Base-by-base conservation (phyloP, 2,888 invertebrate species). In the Macrosiphum euphorbiae region DNA sequence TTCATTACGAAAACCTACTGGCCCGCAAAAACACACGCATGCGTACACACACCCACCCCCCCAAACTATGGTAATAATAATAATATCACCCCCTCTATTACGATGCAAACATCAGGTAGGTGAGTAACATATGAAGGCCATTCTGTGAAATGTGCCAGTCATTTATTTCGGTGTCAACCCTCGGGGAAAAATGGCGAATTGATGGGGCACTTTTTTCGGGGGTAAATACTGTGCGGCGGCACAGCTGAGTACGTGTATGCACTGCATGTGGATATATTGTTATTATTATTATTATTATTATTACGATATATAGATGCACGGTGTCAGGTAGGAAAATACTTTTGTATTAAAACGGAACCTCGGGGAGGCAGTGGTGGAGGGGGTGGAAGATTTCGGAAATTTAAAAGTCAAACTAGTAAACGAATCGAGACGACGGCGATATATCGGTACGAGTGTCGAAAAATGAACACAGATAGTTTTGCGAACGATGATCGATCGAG, bases 161-260 rank as follows among this genome's bases (percentile, higher is more conserved):
- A 44, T 92, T 92, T 89, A 78, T 92, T 88, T 78, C n/a, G 92
- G 44, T 41, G 84, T 92, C 92, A 20, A 28, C 20, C 47, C 55
- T n/a, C 28, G n/a, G 24, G 44, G 84, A 47, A n/a, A 88, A 89
- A 92, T 84, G 88, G 84, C 58, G 26, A 89, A 92, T 89, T 55
- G 84, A 92, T 47, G 84, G 78, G 58, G 87, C 24, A 11, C 52
- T 85, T 85, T 55, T 84, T 44, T 52, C 20, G 20, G 28, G 55
- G 26, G 26, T 44, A 58, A 89, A 89, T 58, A 61, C 35, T 35
- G 11, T 47, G 35, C 35, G 4, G n/a, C 4, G 16, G 52, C 44
- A 44, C 7, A 44, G 44, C 26, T 5, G 86, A 55, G 55, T 87
- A 44, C 28, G 26, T 47, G 7, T 20, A 13, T 16, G 13, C 50